phyloP scores from a whole-genome alignment of 2,888 invertebrate species.

The Troilus luridus region DNA sequence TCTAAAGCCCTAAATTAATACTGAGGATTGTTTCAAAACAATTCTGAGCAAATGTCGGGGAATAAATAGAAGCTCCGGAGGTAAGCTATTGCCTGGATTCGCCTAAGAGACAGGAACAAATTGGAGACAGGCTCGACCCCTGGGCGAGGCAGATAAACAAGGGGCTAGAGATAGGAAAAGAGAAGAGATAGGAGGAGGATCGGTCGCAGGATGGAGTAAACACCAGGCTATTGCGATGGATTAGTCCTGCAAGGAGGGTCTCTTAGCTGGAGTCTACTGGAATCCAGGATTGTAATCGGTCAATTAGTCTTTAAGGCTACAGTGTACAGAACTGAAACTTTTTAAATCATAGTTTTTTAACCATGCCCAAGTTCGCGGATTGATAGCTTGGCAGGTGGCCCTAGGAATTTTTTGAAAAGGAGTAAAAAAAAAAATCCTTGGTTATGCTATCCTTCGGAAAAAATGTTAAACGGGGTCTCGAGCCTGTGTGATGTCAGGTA shows the following conservation, averaged over 20 bases:
- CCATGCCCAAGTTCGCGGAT: too few relatives aligned
- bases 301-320: not conserved
- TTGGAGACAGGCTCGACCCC: not conserved
- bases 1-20: not conserved
- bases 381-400: too few relatives aligned
- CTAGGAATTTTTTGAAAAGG: too few relatives aligned
- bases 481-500: too few relatives aligned
- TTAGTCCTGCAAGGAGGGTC: not conserved
- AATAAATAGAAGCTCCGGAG: not conserved
- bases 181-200: not conserved
- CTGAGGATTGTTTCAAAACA: not conserved
- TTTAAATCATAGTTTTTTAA: too few relatives aligned
- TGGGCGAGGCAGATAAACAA: not conserved
- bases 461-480: too few relatives aligned
- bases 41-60: not conserved
- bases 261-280: not conserved
- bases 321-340: too few relatives aligned
- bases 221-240: not conserved
- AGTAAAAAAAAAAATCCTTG: too few relatives aligned
- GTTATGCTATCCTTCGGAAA: too few relatives aligned
- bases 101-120: not conserved
- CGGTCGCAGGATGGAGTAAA: not conserved
- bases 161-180: conserved; percentile 6
- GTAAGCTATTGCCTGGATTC: not conserved
- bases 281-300: not conserved